phyloP scores from a whole-genome alignment of 2,888 invertebrate genomes.

The Octodonta nipae region DNA sequence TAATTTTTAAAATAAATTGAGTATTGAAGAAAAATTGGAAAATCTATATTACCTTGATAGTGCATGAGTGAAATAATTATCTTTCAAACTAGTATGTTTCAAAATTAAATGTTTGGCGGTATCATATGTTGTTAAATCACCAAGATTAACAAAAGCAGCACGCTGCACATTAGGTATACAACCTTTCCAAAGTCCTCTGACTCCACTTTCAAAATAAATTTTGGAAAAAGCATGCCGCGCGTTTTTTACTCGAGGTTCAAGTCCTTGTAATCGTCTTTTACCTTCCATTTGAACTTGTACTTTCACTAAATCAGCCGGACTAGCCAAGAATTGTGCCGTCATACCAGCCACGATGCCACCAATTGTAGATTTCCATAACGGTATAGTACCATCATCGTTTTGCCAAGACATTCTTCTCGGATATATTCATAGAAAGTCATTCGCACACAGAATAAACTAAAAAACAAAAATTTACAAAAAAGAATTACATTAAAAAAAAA shows the following conservation, averaged over 20 bases:
- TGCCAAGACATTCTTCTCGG: too few relatives aligned
- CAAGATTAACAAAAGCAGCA: slow-evolving; percentile 65
- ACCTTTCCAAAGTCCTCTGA: slow-evolving; percentile 78
- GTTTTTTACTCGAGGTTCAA: slow-evolving; percentile 62
- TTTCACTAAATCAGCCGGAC: slow-evolving; percentile 85
- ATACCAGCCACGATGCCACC: slow-evolving; percentile 71
- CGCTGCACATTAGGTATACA: slow-evolving; percentile 71
- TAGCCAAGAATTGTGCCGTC: slow-evolving; percentile 77
- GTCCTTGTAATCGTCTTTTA: slow-evolving; percentile 62
- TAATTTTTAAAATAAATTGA: slow-evolving; percentile 64
- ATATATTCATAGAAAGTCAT: too few relatives aligned
- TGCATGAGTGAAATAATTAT: too few relatives aligned
- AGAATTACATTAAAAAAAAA: too few relatives aligned
- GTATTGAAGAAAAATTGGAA: too few relatives aligned
- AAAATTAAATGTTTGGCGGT: slow-evolving; percentile 63
- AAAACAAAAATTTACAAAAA: too few relatives aligned
- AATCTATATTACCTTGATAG: too few relatives aligned
- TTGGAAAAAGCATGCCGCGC: slow-evolving; percentile 63
- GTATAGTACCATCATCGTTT: too few relatives aligned
- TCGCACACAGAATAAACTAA: too few relatives aligned
- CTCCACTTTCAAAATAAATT: slow-evolving; percentile 59
- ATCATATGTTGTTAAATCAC: slow-evolving; percentile 81
- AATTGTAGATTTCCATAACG: slow-evolving; percentile 50
- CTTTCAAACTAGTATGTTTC: slow-evolving; percentile 42
- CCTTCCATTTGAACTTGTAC: slow-evolving; percentile 93